Evolutionary conservation across 1,140 invertebrate species (phyloP), one percentile per base, ranked within the genome.

Genomic region (Tetramorium simillimum): DNA sequence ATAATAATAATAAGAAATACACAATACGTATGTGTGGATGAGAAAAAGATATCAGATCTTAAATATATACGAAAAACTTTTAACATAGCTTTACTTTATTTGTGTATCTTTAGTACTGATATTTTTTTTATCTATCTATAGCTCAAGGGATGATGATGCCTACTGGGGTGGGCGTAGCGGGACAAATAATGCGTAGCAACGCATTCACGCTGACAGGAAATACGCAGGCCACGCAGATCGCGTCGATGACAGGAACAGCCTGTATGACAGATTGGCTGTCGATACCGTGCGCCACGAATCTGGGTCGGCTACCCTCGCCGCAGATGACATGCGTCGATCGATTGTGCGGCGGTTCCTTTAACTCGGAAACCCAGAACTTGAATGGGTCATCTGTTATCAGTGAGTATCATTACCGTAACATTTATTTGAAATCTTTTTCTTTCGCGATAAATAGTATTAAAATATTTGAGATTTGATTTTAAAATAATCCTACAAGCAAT

Each of bases 191-290:
- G 21, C 89, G 90, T 28, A 96, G 96, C 0, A 95, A 96, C 43
- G 95, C 97, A 0, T 98, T 98, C 89, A 97, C 97, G 0, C 90
- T 98, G n/a, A 96, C 96, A 0, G 97, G 97, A 0, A 97, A 98
- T 90, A 97, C 97, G 0, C 97, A 97, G 76, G 96, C 92, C 70
- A 95, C 96, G 0, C 97, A 97, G 16, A 96, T 96, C 51, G 96
- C 97, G 0, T 97, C 97, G 94, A 96, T 97, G 73, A 93, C 92
- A 40, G 94, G 96, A 24, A 96, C 96, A 80, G 95, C 96, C 21
- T 98, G 97, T 91, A 96, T 96, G 62, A 96, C 96, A 43, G 98
- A 98, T 93, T 98, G 97, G 97, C 92, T 98, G 1, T 95, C 97
- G 33, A 97, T 98, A 24, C 97, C 97, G 0, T 98, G 97, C 93